phyloP scores from a whole-genome alignment of 2,113 vertebrate genomes.

The Sprattus sprattus region DNA sequence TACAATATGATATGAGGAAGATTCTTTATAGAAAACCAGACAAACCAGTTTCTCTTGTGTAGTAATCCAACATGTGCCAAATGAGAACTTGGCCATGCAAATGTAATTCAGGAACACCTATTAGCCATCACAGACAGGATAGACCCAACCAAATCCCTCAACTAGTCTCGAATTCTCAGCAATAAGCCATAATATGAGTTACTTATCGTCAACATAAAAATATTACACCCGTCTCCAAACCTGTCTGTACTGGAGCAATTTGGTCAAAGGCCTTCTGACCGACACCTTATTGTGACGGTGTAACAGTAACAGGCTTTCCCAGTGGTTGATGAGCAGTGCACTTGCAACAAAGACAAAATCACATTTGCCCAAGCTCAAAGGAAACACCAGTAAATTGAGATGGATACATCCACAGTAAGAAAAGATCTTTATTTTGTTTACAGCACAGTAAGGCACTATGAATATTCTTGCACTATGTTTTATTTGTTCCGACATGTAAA shows the following conservation, averaged over 20 bases:
- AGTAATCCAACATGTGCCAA: no score
- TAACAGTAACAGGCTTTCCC: background rate
- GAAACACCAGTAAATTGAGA: background rate
- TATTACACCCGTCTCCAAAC: background rate
- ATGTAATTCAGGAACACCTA: no score
- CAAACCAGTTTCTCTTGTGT: no score
- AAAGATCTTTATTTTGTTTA: background rate
- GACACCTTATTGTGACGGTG: background rate
- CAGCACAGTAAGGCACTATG: background rate
- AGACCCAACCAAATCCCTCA: background rate
- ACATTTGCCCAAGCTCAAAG: background rate
- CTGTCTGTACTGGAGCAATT: background rate
- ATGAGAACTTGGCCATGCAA: no score
- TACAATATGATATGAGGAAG: no score
- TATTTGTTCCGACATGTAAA: background rate
- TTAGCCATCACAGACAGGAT: no score
- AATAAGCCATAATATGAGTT: background rate
- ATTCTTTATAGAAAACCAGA: no score
- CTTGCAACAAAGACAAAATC: background rate
- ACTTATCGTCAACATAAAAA: background rate
- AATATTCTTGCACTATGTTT: background rate
- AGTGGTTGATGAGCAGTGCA: background rate
- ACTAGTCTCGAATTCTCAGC: background rate
- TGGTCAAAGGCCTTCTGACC: background rate
- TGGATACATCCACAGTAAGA: background rate